These are phyloP conservation scores for Formica exsecta DNA, from an alignment of 1,140 invertebrate genomes.

Conservation along the genomic window DNA sequence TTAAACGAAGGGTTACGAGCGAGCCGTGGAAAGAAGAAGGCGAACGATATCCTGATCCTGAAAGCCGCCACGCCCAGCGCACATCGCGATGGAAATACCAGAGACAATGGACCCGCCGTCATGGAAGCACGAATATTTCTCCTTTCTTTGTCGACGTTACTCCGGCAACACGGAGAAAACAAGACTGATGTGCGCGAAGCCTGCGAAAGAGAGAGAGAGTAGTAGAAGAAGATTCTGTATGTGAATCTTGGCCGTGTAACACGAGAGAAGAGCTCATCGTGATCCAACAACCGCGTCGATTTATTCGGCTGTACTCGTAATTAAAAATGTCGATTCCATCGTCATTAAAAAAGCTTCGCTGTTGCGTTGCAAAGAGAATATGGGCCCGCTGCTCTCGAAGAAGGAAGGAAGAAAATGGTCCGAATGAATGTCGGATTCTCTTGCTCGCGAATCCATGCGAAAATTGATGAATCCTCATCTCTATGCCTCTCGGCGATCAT, in stretches of 20 bases:
- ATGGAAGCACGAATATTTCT: slow-evolving; percentile 68
- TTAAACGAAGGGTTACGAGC: slow-evolving; percentile 26
- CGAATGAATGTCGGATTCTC: slow-evolving; percentile 69
- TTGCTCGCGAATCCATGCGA: slow-evolving; percentile 75
- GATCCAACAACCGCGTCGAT: slow-evolving; percentile 56
- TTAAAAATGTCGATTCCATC: slow-evolving; percentile 75
- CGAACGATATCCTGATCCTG: slow-evolving; percentile 62
- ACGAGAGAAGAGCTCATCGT: neutral
- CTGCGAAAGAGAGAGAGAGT: too few relatives aligned
- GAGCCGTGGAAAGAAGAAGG: slow-evolving; percentile 52
- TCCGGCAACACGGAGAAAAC: slow-evolving; percentile 16
- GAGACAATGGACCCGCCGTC: slow-evolving; percentile 72
- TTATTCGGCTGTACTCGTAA: slow-evolving; percentile 42
- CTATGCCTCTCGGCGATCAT: slow-evolving; percentile 70
- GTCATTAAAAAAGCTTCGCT: slow-evolving; percentile 72
- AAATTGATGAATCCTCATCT: slow-evolving; percentile 81
- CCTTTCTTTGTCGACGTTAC: slow-evolving; percentile 67
- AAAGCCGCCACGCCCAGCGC: slow-evolving; percentile 68
- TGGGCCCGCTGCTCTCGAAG: neutral
- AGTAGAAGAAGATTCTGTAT: neutral
- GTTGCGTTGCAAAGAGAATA: slow-evolving; percentile 33
- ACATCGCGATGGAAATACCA: slow-evolving; percentile 65
- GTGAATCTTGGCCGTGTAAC: slow-evolving; percentile 6
- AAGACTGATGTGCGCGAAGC: neutral
- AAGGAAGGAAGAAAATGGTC: slow-evolving; percentile 29